Evolutionary conservation across 2,797 vertebrate species (phyloP).

Genomic region (Syngnathus acus): DNA sequence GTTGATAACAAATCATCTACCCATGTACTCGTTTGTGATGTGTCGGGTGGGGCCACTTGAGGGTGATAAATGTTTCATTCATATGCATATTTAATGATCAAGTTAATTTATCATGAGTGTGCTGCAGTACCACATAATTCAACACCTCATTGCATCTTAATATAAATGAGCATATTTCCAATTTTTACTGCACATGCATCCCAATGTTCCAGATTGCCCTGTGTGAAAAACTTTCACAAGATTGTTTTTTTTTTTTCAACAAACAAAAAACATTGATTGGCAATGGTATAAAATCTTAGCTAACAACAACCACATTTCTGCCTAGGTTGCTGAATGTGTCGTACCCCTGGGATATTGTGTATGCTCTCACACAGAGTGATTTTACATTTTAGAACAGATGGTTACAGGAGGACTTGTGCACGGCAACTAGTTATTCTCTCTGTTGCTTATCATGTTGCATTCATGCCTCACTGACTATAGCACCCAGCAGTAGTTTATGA

Average conservation of each 20-base stretch:
- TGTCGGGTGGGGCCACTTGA: neutral
- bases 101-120: neutral
- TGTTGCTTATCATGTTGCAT: slow-evolving; percentile 38
- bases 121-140: neutral
- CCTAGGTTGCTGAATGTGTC: slow-evolving; percentile 16
- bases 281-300: neutral
- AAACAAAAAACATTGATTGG: neutral
- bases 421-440: slow-evolving; percentile 49
- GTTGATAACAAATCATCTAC: neutral
- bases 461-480: slow-evolving; percentile 43
- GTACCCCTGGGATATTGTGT: slow-evolving; percentile 33
- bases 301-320: neutral
- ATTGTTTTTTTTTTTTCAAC: neutral
- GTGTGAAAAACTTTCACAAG: neutral
- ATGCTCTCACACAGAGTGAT: slow-evolving; percentile 37
- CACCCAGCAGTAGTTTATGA: slow-evolving; percentile 51
- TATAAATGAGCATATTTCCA: neutral
- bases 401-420: slow-evolving; percentile 44
- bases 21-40: neutral
- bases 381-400: slow-evolving; percentile 65
- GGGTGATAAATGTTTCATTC: slow-evolving; percentile 6
- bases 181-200: neutral
- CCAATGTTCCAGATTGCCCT: neutral
- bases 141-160: neutral
- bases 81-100: neutral